A percentile compares a stretch with the other conserved stretches of the same genome.
phyloP scores from a whole-genome alignment of 1,140 invertebrate genomes.

The Nasonia giraulti region DNA sequence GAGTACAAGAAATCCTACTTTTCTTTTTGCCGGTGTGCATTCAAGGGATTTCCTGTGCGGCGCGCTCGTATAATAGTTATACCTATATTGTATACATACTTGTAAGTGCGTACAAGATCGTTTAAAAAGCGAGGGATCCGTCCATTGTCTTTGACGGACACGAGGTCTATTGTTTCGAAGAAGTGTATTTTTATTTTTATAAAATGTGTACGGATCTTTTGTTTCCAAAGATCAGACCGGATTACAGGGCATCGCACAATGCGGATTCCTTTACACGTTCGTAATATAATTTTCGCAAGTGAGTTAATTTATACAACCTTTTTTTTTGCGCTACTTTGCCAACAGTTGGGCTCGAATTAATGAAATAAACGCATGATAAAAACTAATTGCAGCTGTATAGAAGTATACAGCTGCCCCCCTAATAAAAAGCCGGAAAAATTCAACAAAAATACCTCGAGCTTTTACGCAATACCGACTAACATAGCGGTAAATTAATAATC shows the following conservation, averaged over 20 bases:
- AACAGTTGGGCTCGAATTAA: too few relatives aligned
- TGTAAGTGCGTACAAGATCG: not conserved
- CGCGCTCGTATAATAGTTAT: too few relatives aligned
- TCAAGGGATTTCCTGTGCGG: not conserved
- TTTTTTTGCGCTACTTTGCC: too few relatives aligned
- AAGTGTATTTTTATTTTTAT: constrained; percentile 26
- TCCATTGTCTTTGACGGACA: constrained; percentile 19
- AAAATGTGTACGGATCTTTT: constrained; percentile 10
- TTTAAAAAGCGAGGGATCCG: constrained; percentile 5
- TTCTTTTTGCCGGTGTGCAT: not conserved
- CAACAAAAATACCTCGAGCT: too few relatives aligned
- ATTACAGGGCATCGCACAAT: not conserved
- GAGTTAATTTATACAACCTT: too few relatives aligned
- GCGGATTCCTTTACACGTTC: not conserved
- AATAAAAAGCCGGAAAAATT: too few relatives aligned
- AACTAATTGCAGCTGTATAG: too few relatives aligned
- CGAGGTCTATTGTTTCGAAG: constrained; percentile 12
- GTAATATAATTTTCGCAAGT: not conserved
- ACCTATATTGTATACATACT: not conserved
- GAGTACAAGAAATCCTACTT: constrained; percentile 10
- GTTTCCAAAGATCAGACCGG: not conserved
- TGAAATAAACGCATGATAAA: too few relatives aligned
- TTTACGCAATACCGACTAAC: not conserved
- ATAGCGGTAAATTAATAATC: not conserved
- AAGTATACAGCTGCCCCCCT: not conserved